These are phyloP conservation scores for Galendromus occidentalis DNA, from an alignment of 1,140 invertebrate species.

Conservation along the genomic window DNA sequence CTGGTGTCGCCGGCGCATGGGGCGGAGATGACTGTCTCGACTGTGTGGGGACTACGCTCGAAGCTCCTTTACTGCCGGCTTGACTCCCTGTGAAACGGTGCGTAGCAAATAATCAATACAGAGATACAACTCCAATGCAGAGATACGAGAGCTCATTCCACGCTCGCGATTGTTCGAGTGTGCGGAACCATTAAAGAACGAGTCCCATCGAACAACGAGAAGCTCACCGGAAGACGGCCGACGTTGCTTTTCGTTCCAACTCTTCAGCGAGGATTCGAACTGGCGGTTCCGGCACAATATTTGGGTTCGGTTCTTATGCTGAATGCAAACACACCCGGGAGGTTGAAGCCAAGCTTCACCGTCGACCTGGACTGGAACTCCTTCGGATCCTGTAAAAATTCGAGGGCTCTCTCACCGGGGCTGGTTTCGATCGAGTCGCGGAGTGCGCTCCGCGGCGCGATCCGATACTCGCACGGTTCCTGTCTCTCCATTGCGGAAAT, in stretches of 20 bases:
- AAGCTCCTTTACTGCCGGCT: no score
- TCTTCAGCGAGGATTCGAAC: constrained; percentile 64
- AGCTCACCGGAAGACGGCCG: constrained; percentile 24
- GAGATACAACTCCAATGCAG: neutral
- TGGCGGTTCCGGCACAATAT: constrained; percentile 76
- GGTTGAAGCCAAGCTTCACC: constrained; percentile 96
- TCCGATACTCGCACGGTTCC: no score
- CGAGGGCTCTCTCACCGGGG: no score
- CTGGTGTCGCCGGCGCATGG: constrained; percentile 24
- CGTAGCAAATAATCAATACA: neutral
- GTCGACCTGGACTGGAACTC: constrained; percentile 79
- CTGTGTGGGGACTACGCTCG: no score
- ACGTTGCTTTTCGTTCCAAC: constrained; percentile 86
- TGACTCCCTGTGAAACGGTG: no score
- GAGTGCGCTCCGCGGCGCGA: no score
- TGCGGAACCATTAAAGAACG: no score
- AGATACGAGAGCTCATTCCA: no score
- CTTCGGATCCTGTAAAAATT: constrained; percentile 37
- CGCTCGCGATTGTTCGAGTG: no score
- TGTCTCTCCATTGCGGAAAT: no score
- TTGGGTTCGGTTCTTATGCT: constrained; percentile 89
- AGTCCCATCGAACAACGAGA: no score
- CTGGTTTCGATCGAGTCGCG: no score
- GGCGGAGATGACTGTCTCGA: constrained; percentile 19
- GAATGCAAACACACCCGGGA: constrained; percentile 78